Evolutionary conservation across 2,888 invertebrate genomes (phyloP).

Genomic region (Andrena bicolor): DNA sequence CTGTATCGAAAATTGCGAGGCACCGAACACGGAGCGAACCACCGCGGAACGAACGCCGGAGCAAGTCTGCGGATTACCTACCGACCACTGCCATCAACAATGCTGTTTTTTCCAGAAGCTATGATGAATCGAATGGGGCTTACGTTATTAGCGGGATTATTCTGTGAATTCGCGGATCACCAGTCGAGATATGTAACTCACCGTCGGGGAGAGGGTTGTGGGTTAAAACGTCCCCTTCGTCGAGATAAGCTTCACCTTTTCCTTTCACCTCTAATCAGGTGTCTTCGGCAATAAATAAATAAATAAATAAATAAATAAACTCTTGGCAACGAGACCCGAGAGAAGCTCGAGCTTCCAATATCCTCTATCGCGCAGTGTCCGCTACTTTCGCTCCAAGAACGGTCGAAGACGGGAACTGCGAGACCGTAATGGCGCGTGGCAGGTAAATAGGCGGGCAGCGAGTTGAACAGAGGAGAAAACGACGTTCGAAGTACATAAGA

Average conservation of each 20-base stretch:
- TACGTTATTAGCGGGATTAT: too few species aligned
- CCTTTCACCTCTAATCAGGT: background rate
- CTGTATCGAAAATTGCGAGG: conserved; percentile 72
- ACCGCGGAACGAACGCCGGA: background rate
- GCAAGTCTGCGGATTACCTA: background rate
- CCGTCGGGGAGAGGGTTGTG: too few species aligned
- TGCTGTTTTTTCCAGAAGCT: too few species aligned
- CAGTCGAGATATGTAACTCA: too few species aligned
- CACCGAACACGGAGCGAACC: conserved; percentile 33
- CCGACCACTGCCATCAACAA: too few species aligned
- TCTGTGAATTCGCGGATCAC: too few species aligned
- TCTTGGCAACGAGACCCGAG: background rate
- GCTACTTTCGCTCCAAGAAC: background rate
- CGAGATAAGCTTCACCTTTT: too few species aligned
- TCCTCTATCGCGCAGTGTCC: background rate
- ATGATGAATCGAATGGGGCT: too few species aligned
- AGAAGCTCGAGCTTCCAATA: background rate
- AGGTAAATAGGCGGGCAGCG: conserved; percentile 6
- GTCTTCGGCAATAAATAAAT: too few species aligned
- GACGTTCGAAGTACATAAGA: conserved; percentile 15
- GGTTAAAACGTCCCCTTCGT: too few species aligned
- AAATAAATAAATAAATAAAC: too few species aligned
- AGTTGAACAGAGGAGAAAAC: conserved; percentile 18
- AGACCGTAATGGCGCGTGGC: conserved; percentile 43
- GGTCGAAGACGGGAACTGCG: conserved; percentile 17